Evolutionary conservation across 2,888 invertebrate species (phyloP).

Genomic region (Noctua comes): DNA sequence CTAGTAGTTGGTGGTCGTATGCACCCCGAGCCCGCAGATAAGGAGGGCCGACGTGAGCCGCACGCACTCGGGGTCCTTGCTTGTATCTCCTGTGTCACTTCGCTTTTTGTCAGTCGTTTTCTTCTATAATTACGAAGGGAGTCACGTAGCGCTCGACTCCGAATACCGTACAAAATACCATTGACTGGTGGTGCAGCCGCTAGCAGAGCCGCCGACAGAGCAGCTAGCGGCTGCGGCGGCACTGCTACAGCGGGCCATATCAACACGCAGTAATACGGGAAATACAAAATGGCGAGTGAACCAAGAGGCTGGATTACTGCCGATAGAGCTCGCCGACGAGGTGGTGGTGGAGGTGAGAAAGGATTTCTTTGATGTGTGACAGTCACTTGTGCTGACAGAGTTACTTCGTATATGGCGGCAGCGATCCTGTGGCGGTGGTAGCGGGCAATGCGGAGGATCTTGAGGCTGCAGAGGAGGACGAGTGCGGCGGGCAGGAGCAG

Average conservation of each 20-base stretch:
- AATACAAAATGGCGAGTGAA: constrained; percentile 93
- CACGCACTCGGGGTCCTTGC: constrained; percentile 95
- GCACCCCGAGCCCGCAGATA: constrained; percentile 90
- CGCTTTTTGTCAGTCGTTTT: constrained; percentile 94
- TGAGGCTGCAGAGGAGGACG: constrained; percentile 93
- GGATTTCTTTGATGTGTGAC: constrained; percentile 95
- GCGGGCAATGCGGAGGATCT: constrained; percentile 92
- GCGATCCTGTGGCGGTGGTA: constrained; percentile 96
- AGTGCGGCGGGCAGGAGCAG: constrained; percentile 92
- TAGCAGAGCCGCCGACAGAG: constrained; percentile 91
- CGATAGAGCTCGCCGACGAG: constrained; percentile 91
- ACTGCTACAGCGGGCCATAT: constrained; percentile 91
- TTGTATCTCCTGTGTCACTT: constrained; percentile 95
- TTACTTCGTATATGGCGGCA: constrained; percentile 96
- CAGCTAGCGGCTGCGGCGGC: constrained; percentile 87
- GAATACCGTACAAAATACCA: constrained; percentile 94
- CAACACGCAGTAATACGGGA: constrained; percentile 93
- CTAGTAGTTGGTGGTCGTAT: constrained; percentile 85
- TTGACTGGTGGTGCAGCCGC: constrained; percentile 94
- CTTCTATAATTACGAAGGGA: constrained; percentile 94
- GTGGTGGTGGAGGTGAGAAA: constrained; percentile 93
- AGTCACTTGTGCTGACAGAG: constrained; percentile 95
- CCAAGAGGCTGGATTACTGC: constrained; percentile 93
- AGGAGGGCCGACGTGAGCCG: constrained; percentile 93
- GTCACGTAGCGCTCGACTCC: constrained; percentile 93